Evolutionary conservation across 2,113 vertebrate species (phyloP), one percentile per base, ranked within the genome.

Genomic region (Callaeas wilsoni): DNA sequence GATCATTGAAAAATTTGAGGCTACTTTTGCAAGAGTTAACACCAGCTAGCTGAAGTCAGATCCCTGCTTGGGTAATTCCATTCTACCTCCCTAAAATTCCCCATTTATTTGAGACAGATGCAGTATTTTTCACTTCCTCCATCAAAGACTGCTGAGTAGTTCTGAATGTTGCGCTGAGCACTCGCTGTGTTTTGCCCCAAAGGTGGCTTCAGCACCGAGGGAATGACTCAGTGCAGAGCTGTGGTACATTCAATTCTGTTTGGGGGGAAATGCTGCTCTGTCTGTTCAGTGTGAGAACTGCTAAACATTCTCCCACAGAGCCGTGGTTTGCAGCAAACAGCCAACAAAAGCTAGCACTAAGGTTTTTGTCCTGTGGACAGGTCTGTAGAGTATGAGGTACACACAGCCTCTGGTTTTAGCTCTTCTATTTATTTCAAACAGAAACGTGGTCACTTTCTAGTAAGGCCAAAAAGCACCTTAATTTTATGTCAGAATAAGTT

Each of bases 41-140:
- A 7, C 50, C 86, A 71, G 55, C 30, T 44, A 79, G 56, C 39
- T 73, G 60, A 86, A 96, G 67, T 88, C 70, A 92, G 84, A 94
- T 91, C 76, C 84, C 93, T 80, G 84, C 73, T 39, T 75, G 92
- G 97, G 96, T 96, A 97, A 97, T 97, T 97, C 97, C 97, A 94
- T 73, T 75, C 76, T 87, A 69, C 88, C 92, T 96, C 86, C 87
- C 89, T 91, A 92, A 96, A 97, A 97, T 96, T 97, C 96, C 97
- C 95, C 83, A 2, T 62, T 76, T 91, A 83, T 96, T 96, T 97
- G 82, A 90, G 90, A 94, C 55, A 95, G 88, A 96, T 90, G 90
- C 77, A 78, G 92, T 65, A 42, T 89, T 94, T 96, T 87, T 91
- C 82, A 96, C 97, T 97, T 96, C 95, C 97, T 90, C 84, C 80